These are phyloP conservation scores for Epinotia demarniana DNA, from an alignment of 2,888 invertebrate genomes.

Conservation along the genomic window DNA sequence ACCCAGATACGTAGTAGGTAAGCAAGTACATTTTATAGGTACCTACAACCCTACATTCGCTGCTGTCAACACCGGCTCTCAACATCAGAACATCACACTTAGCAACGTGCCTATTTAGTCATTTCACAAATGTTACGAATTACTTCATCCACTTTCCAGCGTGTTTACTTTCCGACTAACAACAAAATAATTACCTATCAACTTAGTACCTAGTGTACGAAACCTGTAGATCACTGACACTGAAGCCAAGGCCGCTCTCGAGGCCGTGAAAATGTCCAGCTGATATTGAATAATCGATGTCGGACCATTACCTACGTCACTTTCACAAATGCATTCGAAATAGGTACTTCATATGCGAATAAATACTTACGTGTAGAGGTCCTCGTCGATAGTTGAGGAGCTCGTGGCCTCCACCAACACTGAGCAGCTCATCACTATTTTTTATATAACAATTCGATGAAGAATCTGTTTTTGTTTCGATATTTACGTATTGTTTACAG, in stretches of 20 bases:
- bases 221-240: conserved; percentile 30
- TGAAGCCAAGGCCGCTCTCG: conserved; percentile 53
- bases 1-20: too few species aligned
- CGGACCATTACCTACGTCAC: conserved; percentile 50
- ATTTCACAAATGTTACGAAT: too few species aligned
- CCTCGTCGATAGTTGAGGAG: conserved; percentile 67
- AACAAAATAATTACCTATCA: not conserved
- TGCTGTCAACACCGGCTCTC: too few species aligned
- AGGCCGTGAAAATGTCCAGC: conserved; percentile 53
- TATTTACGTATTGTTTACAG: conserved; percentile 20
- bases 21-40: too few species aligned
- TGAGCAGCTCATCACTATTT: conserved; percentile 65
- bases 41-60: too few species aligned
- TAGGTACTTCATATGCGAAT: not conserved
- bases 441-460: conserved; percentile 31
- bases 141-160: not conserved
- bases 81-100: too few species aligned
- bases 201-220: not conserved
- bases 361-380: conserved; percentile 72
- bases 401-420: conserved; percentile 69
- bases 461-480: conserved; percentile 16
- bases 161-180: not conserved
- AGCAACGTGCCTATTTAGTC: not conserved
- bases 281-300: conserved; percentile 58
- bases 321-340: conserved; percentile 13